Conservation (phyloP, 2,888 invertebrate genomes). For the Papilio protenor region DNA sequence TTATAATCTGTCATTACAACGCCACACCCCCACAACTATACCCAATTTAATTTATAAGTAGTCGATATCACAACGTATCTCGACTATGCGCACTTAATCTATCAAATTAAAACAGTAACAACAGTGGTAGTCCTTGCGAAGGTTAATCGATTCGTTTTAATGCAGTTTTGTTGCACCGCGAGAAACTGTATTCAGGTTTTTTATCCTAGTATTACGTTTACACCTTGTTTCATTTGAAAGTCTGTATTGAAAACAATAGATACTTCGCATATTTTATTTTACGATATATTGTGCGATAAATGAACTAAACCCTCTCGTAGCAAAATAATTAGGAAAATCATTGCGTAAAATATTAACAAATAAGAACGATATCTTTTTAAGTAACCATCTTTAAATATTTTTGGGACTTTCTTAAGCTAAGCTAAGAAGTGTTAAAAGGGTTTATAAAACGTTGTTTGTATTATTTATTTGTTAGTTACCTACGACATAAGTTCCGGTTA, state of each 20-base stretch:
- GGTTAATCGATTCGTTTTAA: constrained; percentile 8
- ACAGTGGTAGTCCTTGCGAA: constrained; percentile 24
- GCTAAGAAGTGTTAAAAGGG: neutral
- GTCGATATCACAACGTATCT: neutral
- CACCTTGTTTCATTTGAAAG: no score
- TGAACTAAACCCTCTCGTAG: no score
- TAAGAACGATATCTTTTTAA: no score
- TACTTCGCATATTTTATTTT: no score
- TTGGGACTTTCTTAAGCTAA: no score
- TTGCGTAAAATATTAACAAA: no score
- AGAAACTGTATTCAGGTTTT: neutral
- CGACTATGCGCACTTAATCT: neutral
- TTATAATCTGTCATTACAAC: constrained; percentile 3
- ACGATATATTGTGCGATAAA: no score
- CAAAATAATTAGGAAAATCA: no score
- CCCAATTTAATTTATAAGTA: neutral
- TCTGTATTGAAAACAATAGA: no score
- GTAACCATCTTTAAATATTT: no score
- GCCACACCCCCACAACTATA: neutral
- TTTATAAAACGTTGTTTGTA: neutral
- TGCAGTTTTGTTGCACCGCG: constrained; percentile 3
- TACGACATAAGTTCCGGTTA: constrained; percentile 30
- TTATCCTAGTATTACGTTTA: no score
- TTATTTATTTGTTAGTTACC: constrained; percentile 21
- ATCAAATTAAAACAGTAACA: neutral